Base-by-base conservation (phyloP, 2,888 invertebrate species). In the Ectemnius lituratus region DNA sequence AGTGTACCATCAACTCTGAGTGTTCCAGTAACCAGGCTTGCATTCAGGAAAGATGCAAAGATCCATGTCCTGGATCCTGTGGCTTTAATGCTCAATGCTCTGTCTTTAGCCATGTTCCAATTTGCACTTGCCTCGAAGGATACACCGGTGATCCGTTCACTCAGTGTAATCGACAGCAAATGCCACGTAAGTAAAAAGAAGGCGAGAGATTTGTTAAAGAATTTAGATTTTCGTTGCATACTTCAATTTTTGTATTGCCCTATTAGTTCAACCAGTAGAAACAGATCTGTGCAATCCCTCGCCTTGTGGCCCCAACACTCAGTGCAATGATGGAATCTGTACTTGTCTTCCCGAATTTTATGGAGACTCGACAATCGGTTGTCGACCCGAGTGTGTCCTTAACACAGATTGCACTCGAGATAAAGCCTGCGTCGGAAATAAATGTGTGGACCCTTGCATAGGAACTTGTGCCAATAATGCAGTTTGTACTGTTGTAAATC, bases 391-490 rank as follows among this genome's bases (percentile, higher is more conserved):
- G 91, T 96, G 96, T 90, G 93, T 95, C 14, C 91, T 95, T 6
- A 96, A 94, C 87, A 91, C 92, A 23, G 96, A 96, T 82, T 97
- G 96, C 89, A 91, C 94, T 27, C 93, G 93, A 84, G 92, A 94
- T 87, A 93, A 93, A 87, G 94, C 96, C 76, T 96, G 96, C 86
- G 91, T 94, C 0, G 92, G 92, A 83, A 95, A 94, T 87, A 96
- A 96, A 90, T 97, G 97, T 87, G 89, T 92, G 64, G 95, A 96
- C 88, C 96, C 97, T 58, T 97, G 97, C 84, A 94, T 95, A 4
- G 95, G 94, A 75, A 95, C 95, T 23, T 97, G 97, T 88, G 96
- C 96, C 0, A 89, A 91, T 66, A 95, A 95, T 87, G 96, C 97
- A 1, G 88, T 94, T 61, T 97, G 97, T 85, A 93, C 93, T 82